These are phyloP conservation scores for Sinocyclocheilus grahami DNA, from an alignment of 2,113 vertebrate species.

Conservation along the genomic window DNA sequence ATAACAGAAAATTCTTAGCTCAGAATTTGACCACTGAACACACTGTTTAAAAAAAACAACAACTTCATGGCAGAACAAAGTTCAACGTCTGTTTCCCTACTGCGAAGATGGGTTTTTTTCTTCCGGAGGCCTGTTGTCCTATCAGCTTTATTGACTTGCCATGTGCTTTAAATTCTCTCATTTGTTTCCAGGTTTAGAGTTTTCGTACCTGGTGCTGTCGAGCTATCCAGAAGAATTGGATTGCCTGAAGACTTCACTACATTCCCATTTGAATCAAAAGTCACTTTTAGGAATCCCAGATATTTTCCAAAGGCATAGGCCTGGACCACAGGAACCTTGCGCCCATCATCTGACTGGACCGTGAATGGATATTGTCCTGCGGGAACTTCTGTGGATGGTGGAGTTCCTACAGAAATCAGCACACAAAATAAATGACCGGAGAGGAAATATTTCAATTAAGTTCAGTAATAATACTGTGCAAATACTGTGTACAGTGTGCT, in stretches of 20 bases:
- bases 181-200: not conserved
- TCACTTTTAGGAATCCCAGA: constrained; percentile 84
- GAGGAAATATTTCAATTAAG: no score
- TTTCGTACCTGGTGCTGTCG: constrained; percentile 78
- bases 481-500: not conserved
- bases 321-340: constrained; percentile 88
- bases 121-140: not conserved
- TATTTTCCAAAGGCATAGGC: constrained; percentile 96
- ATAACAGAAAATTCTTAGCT: not conserved
- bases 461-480: not conserved
- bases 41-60: not conserved
- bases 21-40: not conserved
- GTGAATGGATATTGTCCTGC: constrained; percentile 84
- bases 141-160: not conserved
- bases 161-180: not conserved
- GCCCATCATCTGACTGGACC: constrained; percentile 80
- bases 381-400: constrained; percentile 81
- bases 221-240: constrained; percentile 86
- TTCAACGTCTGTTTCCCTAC: not conserved
- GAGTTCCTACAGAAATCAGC: constrained; percentile 68
- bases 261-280: constrained; percentile 83
- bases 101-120: not conserved
- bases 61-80: no score
- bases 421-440: not conserved
- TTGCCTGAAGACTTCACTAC: constrained; percentile 84